Percentiles rank a stretch among this genome's conserved stretches.
These are phyloP conservation scores for Elephas maximus DNA, from an alignment of 2,113 vertebrate species.

Conservation along the genomic window DNA sequence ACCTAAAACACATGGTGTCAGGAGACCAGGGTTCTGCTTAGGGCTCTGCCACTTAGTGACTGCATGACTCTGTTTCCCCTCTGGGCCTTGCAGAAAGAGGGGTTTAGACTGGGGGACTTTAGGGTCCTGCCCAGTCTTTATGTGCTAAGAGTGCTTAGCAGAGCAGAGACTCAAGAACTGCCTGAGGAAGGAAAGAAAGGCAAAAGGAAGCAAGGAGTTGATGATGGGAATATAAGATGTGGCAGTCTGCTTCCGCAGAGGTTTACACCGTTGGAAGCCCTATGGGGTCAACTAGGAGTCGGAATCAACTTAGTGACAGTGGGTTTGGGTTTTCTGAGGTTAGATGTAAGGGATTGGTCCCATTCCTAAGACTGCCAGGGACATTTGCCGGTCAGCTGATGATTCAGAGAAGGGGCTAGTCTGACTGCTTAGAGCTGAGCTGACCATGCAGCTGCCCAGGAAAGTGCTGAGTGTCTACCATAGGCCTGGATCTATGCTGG, in stretches of 20 bases:
- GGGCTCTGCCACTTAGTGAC: neutral
- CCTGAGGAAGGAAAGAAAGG: neutral
- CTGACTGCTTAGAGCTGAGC: neutral
- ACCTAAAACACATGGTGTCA: neutral
- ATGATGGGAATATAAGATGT: neutral
- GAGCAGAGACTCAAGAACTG: neutral
- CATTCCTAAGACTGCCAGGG: neutral
- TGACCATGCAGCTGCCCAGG: no score
- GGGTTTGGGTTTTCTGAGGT: neutral
- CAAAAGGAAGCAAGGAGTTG: neutral
- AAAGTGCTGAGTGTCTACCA: fast-evolving
- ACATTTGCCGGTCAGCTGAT: neutral
- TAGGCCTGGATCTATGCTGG: neutral
- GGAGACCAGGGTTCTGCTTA: neutral
- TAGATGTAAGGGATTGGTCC: neutral
- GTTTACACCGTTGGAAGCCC: no score
- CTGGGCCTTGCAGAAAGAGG: neutral
- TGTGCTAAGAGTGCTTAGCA: neutral
- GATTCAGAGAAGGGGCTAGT: neutral
- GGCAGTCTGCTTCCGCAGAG: neutral
- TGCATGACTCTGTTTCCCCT: neutral
- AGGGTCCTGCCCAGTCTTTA: neutral
- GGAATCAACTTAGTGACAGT: no score
- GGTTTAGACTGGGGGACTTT: neutral
- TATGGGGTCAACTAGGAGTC: no score